Evolutionary conservation across 2,888 invertebrate genomes (phyloP), one percentile per base, ranked within the genome.

Genomic region (Dicycla oo): DNA sequence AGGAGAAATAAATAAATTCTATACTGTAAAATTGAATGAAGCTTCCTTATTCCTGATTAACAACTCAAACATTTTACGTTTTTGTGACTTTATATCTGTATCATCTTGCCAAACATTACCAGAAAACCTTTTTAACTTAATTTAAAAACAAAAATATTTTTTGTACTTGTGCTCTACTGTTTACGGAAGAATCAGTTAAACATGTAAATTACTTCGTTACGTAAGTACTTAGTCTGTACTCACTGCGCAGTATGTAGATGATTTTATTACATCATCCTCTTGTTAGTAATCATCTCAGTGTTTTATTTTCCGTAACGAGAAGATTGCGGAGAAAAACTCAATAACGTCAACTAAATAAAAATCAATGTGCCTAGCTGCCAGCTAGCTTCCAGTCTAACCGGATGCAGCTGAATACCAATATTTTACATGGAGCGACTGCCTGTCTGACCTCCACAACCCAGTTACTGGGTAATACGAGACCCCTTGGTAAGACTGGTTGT

Each of bases 161-260:
- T 68, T 60, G 13, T n/a, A 2, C n/a, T 18, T n/a, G 62, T 63
- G 13, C 15, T 64, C 0, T 45, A 34, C 0, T 80, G 66, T 61
- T 70, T 75, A 67, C 75, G 79, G 79, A 80, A 79, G 60, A 47
- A 38, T 34, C 34, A n/a, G 13, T 18, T 51, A 26, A 63, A 64
- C 40, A 78, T 73, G 67, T 13, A 38, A 78, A 78, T 78, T 64
- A 68, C 54, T 58, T 43, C 23, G 45, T 69, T 75, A 38, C 4
- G 30, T 30, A 53, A 38, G 60, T 51, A 64, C 30, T 38, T 51
- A 62, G 13, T 30, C 13, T 30, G n/a, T 68, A 47, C 49, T 56
- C 30, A 67, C 30, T 78, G 63, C 73, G 68, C 56, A 69, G 43
- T 73, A 64, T 56, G 54, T 26, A 53, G 51, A 38, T 65, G 40